Base-by-base conservation (phyloP, 1,140 invertebrate genomes). In the Panonychus citri region DNA sequence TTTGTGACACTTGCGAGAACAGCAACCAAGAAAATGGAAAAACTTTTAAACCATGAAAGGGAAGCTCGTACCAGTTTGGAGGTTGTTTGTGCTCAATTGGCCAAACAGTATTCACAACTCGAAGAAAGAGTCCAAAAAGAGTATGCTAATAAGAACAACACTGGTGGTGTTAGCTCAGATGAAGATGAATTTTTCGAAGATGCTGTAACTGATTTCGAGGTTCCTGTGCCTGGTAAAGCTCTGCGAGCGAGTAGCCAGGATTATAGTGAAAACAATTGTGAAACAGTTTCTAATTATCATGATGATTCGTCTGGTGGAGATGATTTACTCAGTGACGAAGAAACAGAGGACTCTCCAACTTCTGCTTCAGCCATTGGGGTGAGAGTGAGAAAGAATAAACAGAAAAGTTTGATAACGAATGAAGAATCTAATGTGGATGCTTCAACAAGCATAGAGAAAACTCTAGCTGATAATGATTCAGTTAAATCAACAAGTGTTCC, bases 21-120 rank as follows among this genome's bases (percentile, higher is more conserved):
- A 10, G 85, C 90, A 57, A 83, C 85, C 53, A 78, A 81, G 42
- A 85, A 90, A 62, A 88, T 90, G 84, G 82, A 83, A 60, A 82
- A 83, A 62, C 78, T 89, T 66, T 69, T 97, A 53, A 82, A 93
- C 60, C 83, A 94, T 67, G 93, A 97, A 66, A 80, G 90, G 1
- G 90, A 96, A 60, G 87, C 96, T 70, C 80, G 90, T 63, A 74
- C 82, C 62, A 75, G 85, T n/a, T 73, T 98, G 46, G 90, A 98
- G 69, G 89, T 94, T 65, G 87, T 98, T 71, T 85, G 98, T 3
- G 94, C 98, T 68, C 87, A 93, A 63, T 74, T 98, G 49, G 94
- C 94, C 2, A 78, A 87, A 61, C 93, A 99, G 68, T 91, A 97
- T 67, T 88, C 87, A 28, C 81, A 84, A 60, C 73, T 99, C 55